These are phyloP conservation scores for Agapostemon virescens DNA, from an alignment of 2,888 invertebrate genomes.

Conservation along the genomic window DNA sequence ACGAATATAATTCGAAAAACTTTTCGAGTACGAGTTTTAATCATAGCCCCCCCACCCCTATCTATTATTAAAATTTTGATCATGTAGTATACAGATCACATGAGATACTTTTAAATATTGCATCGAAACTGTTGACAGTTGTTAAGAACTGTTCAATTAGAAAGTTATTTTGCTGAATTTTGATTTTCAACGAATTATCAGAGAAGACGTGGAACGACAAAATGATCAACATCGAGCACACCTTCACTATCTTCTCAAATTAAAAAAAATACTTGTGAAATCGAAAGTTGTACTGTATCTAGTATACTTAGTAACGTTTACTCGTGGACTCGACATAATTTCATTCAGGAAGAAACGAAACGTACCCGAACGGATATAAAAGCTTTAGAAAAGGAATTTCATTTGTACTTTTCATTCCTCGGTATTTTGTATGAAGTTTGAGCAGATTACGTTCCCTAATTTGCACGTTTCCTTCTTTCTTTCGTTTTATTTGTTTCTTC, in stretches of 20 bases:
- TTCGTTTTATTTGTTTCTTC: slow-evolving; percentile 29
- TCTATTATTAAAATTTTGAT: background rate
- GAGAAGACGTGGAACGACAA: background rate
- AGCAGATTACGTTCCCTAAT: slow-evolving; percentile 67
- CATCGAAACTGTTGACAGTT: background rate
- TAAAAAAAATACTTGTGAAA: slow-evolving; percentile 35
- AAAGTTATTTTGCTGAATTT: no score
- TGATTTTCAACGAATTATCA: no score
- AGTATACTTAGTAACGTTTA: slow-evolving; percentile 30
- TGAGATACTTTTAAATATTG: slow-evolving; percentile 17
- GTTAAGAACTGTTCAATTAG: no score
- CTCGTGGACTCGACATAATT: slow-evolving; percentile 36
- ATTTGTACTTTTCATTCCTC: slow-evolving; percentile 75
- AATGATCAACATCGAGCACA: slow-evolving; percentile 45
- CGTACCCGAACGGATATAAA: slow-evolving; percentile 39
- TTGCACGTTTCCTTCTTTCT: slow-evolving; percentile 54
- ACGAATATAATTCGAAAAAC: slow-evolving; percentile 11
- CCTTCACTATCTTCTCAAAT: slow-evolving; percentile 23
- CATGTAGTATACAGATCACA: background rate
- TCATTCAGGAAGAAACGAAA: slow-evolving; percentile 51
- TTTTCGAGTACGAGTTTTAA: slow-evolving; percentile 10
- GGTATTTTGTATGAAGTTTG: slow-evolving; percentile 64
- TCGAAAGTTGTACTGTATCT: slow-evolving; percentile 24
- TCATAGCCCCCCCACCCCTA: background rate
- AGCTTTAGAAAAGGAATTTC: slow-evolving; percentile 64